Percentiles rank a stretch among this genome's conserved stretches.
Evolutionary conservation across 2,797 vertebrate species (phyloP).

Genomic region (Toxotes lorentzi): DNA sequence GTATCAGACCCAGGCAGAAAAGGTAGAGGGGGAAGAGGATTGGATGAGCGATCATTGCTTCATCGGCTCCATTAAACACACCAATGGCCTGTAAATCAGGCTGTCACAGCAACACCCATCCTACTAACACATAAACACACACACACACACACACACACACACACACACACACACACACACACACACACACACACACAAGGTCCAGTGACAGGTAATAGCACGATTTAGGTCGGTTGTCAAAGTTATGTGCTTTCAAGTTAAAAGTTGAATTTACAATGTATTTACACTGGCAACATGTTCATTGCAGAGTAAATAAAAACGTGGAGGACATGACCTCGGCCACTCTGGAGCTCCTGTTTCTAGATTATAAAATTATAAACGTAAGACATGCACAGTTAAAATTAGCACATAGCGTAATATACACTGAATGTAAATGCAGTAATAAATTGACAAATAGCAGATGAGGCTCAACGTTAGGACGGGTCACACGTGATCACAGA

Average conservation of each 20-base stretch:
- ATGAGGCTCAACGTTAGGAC: no score
- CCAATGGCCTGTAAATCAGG: slow-evolving; percentile 75
- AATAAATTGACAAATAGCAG: no score
- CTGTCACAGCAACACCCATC: slow-evolving; percentile 46
- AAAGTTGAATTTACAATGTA: background rate
- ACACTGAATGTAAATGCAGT: no score
- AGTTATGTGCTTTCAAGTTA: slow-evolving; percentile 16
- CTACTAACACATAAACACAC: background rate
- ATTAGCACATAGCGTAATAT: background rate
- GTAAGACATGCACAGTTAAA: background rate
- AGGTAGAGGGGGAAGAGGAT: slow-evolving; percentile 48
- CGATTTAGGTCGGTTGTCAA: slow-evolving; percentile 16
- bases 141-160: slow-evolving; percentile 12
- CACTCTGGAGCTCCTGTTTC: no score
- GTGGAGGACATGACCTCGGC: no score
- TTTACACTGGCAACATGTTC: background rate
- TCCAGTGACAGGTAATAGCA: slow-evolving; percentile 13
- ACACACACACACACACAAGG: slow-evolving; percentile 7
- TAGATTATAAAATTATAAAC: background rate
- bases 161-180: slow-evolving; percentile 9
- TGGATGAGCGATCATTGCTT: slow-evolving; percentile 76
- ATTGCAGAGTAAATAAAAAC: background rate
- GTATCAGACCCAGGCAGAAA: slow-evolving; percentile 53
- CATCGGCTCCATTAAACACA: slow-evolving; percentile 80
- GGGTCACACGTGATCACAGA: no score